Percentiles rank a stretch among this genome's conserved stretches.
These are phyloP conservation scores for Pteropus rufus DNA, from an alignment of 2,797 vertebrate genomes.

Conservation along the genomic window DNA sequence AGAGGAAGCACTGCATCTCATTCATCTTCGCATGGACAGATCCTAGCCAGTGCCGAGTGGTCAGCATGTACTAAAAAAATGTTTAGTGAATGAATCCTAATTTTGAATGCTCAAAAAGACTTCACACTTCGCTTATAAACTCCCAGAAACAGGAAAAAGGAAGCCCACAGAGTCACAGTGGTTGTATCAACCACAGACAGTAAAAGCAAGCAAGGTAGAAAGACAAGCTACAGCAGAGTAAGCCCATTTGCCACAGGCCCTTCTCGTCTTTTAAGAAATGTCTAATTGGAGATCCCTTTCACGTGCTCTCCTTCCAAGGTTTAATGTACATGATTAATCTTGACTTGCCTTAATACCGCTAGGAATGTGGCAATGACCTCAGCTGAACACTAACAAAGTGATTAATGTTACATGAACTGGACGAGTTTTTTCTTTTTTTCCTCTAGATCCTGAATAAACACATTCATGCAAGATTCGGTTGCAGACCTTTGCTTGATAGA, in stretches of 20 bases:
- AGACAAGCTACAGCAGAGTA: not conserved
- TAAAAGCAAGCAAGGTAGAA: not conserved
- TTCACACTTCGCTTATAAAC: not conserved
- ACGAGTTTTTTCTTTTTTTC: slow-evolving; percentile 72
- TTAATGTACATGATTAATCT: slow-evolving; percentile 88
- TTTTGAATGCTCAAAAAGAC: slow-evolving; percentile 10
- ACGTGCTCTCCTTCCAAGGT: slow-evolving; percentile 81
- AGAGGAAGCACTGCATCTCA: not conserved
- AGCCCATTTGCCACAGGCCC: not conserved
- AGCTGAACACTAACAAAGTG: slow-evolving; percentile 85
- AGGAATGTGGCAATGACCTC: slow-evolving; percentile 87
- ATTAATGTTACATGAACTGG: slow-evolving; percentile 86
- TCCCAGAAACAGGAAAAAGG: slow-evolving; percentile 1
- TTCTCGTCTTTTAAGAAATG: slow-evolving; percentile 79
- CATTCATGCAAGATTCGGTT: slow-evolving; percentile 84
- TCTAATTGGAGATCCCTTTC: slow-evolving; percentile 84
- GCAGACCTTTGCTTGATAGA: slow-evolving; percentile 84
- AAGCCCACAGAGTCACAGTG: not conserved
- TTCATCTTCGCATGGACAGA: not conserved
- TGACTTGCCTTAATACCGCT: slow-evolving; percentile 84
- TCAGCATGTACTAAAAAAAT: not conserved
- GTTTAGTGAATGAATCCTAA: not conserved
- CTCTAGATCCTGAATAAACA: slow-evolving; percentile 84
- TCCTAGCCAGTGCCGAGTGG: not conserved
- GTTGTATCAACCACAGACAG: not conserved